Base-by-base conservation (phyloP, 2,888 invertebrate species). In the Melipona bicolor region DNA sequence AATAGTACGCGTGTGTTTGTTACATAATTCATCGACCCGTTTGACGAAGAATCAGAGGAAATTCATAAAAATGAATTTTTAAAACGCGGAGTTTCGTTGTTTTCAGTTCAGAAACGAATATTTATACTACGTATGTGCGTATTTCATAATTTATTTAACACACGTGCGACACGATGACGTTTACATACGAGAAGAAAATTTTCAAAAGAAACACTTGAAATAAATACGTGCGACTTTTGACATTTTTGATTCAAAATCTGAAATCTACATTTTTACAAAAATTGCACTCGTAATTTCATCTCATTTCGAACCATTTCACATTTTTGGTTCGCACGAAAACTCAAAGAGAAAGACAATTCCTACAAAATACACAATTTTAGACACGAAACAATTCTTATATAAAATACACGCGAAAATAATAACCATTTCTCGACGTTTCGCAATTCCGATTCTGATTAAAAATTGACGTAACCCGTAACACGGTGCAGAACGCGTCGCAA, bases 241-340 rank as follows among this genome's bases (percentile, higher is more conserved):
- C 68, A 62, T 74, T 68, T 75, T 74, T 64, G n/a, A 75, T 69
- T 32, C 68, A 43, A 56, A 56, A 4, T 1, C 2, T 56, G 11
- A n/a, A 56, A 0, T 56, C 54, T 13, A n/a, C 21, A 50, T 52
- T 27, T 49, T 24, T 9, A 32, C n/a, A n/a, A 2, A 13, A 56
- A 56, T 56, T 56, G n/a, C n/a, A 56, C 2, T 15, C n/a, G 1
- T 9, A 36, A 36, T 36, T 36, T 36, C 36, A 36, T 5, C 15
- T 56, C n/a, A 36, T 36, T 36, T 36, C 32, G 36, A 24, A 24
- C 61, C 61, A 27, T 24, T 9, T 65, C 5, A n/a, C 36, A n/a
- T n/a, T n/a, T n/a, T 21, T 3, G 1, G 21, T 6, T 9, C 9
- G 24, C 17, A 61, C 24, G 24, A 61, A 61, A 61, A 61, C 24